A percentile compares a stretch with the other conserved stretches of the same genome.
Evolutionary conservation across 1,140 invertebrate species (phyloP).

Genomic region (Marisa cornuarietis): DNA sequence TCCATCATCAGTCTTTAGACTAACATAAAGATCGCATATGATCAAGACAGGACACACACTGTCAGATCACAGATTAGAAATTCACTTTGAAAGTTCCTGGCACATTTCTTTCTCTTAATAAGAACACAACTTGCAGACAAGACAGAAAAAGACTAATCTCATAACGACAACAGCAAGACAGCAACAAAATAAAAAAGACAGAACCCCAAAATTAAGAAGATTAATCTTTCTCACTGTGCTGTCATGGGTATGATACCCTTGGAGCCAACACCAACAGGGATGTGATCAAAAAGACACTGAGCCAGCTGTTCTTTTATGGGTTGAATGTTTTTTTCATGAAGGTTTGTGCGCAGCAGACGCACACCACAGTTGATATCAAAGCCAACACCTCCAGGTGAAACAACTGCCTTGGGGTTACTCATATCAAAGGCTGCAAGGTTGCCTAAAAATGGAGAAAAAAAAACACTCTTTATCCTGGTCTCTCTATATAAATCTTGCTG

Average conservation of each 20-base stretch:
- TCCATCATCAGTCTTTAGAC: no score
- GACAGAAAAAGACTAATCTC: no score
- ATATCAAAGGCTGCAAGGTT: constrained; percentile 99
- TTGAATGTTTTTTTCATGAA: constrained; percentile 92
- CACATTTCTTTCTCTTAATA: no score
- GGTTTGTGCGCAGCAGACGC: constrained; percentile 92
- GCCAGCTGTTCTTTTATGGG: constrained; percentile 98
- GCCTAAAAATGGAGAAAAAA: constrained; percentile 74
- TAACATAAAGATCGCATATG: no score
- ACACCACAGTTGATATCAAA: constrained; percentile 99
- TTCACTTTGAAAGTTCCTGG: no score
- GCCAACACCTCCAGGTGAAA: constrained; percentile 98
- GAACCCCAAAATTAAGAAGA: neutral
- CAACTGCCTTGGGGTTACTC: constrained; percentile 89
- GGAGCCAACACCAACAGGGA: constrained; percentile 97
- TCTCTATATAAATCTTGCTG: neutral
- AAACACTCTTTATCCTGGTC: constrained; percentile 25
- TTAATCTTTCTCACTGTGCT: constrained; percentile 70
- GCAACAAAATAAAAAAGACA: neutral
- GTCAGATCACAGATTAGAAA: no score
- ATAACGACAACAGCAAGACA: neutral
- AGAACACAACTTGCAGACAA: no score
- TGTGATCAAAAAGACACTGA: constrained; percentile 99
- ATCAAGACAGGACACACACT: no score
- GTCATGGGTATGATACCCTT: constrained; percentile 99